Base-by-base conservation (phyloP, 1,140 invertebrate genomes). In the Aleiodes sp. region DNA sequence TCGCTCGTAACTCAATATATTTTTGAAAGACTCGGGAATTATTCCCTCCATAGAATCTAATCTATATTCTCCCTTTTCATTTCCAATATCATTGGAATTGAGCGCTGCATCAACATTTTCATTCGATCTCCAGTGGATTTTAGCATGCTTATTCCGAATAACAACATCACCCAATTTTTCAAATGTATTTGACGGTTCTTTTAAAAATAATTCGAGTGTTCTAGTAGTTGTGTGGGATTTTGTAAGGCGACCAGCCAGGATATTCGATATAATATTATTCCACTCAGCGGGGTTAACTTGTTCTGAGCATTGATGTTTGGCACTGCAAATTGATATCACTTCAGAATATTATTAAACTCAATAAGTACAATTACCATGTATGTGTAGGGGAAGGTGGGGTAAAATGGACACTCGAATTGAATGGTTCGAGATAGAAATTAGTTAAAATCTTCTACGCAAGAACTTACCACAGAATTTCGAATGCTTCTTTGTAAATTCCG, bases 261-360 rank as follows among this genome's bases (percentile, higher is more conserved):
- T 70, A 10, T 76, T 80, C 1, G 70, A 26, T 0, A 85, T 10
- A 1, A 80, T 69, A 41, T 75, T 80, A 70, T 84, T 84, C 84
- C 82, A 85, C 6, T 84, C 82, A 0, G 76, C 61, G 3, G 77
- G 57, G 61, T 78, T 83, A 16, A 82, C 52, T 29, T 73, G 74
- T 14, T 39, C 74, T 19, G 79, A 80, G 71, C 84, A 85, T 24
- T 83, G 82, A 65, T 84, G 83, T 63, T 84, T 83, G 52, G 80
- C 80, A 43, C 84, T 85, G 16, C 4, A 70, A n/a, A n/a, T n/a
- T n/a, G n/a, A n/a, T n/a, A n/a, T n/a, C n/a, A n/a, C n/a, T n/a
- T n/a, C n/a, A n/a, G n/a, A n/a, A n/a, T n/a, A n/a, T n/a, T n/a
- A n/a, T n/a, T n/a, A n/a, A n/a, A n/a, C n/a, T n/a, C n/a, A n/a